Base-by-base conservation (phyloP, 2,113 vertebrate species). In the Rhinopomastus cyanomelas region DNA sequence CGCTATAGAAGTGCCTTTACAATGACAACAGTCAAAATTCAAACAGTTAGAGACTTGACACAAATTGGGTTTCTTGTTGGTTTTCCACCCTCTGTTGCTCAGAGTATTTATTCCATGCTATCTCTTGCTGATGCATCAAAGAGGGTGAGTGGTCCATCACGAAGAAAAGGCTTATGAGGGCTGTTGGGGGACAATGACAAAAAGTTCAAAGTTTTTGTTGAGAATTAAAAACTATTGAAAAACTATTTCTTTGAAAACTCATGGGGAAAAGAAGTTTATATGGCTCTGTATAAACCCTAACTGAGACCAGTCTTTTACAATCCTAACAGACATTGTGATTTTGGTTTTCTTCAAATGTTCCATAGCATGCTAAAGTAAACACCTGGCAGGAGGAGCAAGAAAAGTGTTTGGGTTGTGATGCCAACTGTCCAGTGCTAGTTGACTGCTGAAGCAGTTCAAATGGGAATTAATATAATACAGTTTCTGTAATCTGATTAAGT, bases 401-500 rank as follows among this genome's bases (percentile, higher is more conserved):
- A 89, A 92, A 90, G 56, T 74, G 1, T 66, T 90, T 92, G 85
- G n/a, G 42, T 65, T 93, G 52, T 85, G 59, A 76, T 92, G 71
- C 60, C 51, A 85, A 60, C 62, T 76, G 36, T 65, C 51, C 84
- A 61, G 15, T 84, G 25, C 42, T 81, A 73, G 30, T 46, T 81
- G 68, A 69, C 76, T 85, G 60, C 49, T 86, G 57, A 88, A 46
- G 39, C 46, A 81, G 21, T 68, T 52, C 64, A 86, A 95, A 76
- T 77, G 21, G 64, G 93, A 92, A 85, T 88, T 42, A 66, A 71
- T 89, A 32, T 86, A 84, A 72, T 65, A 48, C 34, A 62, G 11
- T 90, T 89, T 65, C 26, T 82, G 37, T 62, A 89, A 82, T 82
- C 37, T 77, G 82, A 36, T 92, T 82, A 79, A 79, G 90, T 89